phyloP scores from a whole-genome alignment of 2,888 invertebrate species.

The Plagodis dolabraria region DNA sequence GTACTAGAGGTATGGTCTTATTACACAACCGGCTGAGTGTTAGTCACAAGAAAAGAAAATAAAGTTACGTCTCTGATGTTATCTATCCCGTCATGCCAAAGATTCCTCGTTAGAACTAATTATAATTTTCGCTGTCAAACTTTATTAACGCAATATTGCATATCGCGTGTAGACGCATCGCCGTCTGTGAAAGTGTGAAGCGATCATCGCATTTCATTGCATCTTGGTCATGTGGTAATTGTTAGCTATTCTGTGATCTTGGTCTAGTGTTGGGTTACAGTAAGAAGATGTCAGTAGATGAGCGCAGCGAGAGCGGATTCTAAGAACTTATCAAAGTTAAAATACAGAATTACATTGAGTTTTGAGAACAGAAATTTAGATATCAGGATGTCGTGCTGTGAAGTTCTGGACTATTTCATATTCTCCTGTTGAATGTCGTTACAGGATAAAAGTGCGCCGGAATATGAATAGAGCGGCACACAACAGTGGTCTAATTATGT shows the following conservation, averaged over 20 bases:
- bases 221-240: constrained; percentile 32
- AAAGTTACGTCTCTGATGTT: neutral
- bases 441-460: no score
- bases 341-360: no score
- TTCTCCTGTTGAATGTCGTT: no score
- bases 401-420: no score
- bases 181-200: constrained; percentile 26
- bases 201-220: constrained; percentile 18
- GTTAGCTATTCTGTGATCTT: constrained; percentile 32
- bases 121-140: constrained; percentile 20
- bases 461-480: no score
- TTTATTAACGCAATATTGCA: constrained; percentile 19
- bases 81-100: neutral
- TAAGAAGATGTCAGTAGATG: neutral
- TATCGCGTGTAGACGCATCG: constrained; percentile 27
- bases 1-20: no score
- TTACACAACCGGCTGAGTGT: no score
- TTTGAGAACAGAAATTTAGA: no score
- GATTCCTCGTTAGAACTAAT: constrained; percentile 7
- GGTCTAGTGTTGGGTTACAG: constrained; percentile 43
- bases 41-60: neutral
- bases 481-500: no score
- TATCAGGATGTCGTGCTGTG: no score
- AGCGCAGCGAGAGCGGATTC: constrained; percentile 11
- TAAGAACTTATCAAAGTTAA: no score